Base-by-base conservation (phyloP, 2,888 invertebrate genomes). In the Caenorhabditis becei region DNA sequence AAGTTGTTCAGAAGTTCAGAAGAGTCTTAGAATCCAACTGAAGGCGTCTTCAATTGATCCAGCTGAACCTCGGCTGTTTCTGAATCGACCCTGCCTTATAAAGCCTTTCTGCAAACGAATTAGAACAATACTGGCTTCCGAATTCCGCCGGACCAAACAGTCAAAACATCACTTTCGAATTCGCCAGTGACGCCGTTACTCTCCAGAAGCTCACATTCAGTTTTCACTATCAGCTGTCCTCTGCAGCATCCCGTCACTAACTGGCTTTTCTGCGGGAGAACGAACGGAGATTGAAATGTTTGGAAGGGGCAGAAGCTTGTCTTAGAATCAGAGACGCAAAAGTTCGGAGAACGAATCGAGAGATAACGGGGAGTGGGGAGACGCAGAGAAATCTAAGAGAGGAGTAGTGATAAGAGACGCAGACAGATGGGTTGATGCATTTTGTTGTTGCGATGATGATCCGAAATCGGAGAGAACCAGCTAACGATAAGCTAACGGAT, bases 261-360 rank as follows among this genome's bases (percentile, higher is more conserved):
- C 61, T 8, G 47, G 61, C 41, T 61, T 61, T 10, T n/a, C 2
- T 2, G 51, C n/a, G 28, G 28, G 8, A 32, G 16, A 41, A n/a
- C 14, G 56, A 41, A 54, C 54, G 44, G 44, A 67, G 67, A 67
- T 67, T 67, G 67, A 67, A 67, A 67, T 67, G 61, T 61, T 61
- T 20, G 44, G 26, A 16, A 14, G 7, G 18, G 37, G 11, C 14
- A 66, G 35, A 26, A 53, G 49, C 67, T 47, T 54, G 2, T 49
- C 16, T 18, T 41, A 51, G 49, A 65, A 75, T 53, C 65, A 67
- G 59, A 58, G 74, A 74, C 66, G 66, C 63, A 72, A 72, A 72
- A 63, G 72, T 72, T 72, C 72, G 63, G 32, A 70, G 63, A 72
- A 20, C 53, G n/a, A 47, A 41, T 26, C 11, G 32, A 32, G 56